A percentile compares a stretch with the other conserved stretches of the same genome.
phyloP scores from a whole-genome alignment of 2,113 vertebrate genomes.

The Tenebrosternarchus preto region DNA sequence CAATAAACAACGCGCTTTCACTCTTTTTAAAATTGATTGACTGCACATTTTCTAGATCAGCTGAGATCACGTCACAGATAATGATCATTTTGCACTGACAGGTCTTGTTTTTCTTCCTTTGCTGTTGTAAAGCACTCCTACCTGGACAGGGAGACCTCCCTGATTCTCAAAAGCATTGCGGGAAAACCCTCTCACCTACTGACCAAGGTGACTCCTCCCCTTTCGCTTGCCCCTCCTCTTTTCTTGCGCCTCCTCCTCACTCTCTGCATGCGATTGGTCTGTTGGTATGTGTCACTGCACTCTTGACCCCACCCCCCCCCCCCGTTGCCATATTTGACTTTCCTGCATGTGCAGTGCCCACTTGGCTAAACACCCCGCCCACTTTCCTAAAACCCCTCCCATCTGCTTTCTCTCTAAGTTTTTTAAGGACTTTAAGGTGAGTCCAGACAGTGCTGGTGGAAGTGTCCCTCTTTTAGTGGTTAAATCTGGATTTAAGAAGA shows the following conservation, averaged over 20 bases:
- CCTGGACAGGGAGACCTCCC: conserved; percentile 99
- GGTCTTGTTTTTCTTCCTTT: conserved; percentile 77
- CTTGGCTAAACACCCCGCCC: background rate
- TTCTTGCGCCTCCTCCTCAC: conserved; percentile 54
- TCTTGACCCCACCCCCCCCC: conserved; percentile 50
- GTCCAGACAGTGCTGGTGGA: background rate
- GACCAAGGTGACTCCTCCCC: conserved; percentile 90
- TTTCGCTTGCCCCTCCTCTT: conserved; percentile 57
- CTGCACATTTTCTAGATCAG: conserved; percentile 51
- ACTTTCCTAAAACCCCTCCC: background rate
- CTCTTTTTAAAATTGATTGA: conserved; percentile 56
- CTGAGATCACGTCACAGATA: conserved; percentile 51
- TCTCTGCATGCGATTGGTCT: conserved; percentile 70
- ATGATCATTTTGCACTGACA: conserved; percentile 79
- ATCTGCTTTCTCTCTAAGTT: conserved; percentile 4
- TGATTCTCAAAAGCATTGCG: conserved; percentile 99
- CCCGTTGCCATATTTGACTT: background rate
- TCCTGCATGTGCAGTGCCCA: conserved; percentile 4
- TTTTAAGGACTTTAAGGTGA: background rate
- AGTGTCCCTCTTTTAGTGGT: background rate
- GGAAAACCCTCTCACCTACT: conserved; percentile 99
- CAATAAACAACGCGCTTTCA: conserved; percentile 58
- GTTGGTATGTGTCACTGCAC: conserved; percentile 9
- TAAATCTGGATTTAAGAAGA: too few relatives aligned
- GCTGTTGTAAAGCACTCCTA: conserved; percentile 92